Base-by-base conservation (phyloP, 2,113 vertebrate species). In the Morone chrysops region DNA sequence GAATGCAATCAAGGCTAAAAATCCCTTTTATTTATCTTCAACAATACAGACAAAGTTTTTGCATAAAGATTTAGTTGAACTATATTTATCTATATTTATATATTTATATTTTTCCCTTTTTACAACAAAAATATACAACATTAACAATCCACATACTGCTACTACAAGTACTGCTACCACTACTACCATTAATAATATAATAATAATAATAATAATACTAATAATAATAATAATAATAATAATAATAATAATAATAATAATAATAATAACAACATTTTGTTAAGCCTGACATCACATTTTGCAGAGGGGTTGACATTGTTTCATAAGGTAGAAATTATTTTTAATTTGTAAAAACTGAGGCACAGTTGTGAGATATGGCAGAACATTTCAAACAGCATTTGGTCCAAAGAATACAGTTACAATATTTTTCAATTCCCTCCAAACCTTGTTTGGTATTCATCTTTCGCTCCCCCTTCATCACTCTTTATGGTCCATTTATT, bases 401-500 rank as follows among this genome's bases (percentile, higher is more conserved):
- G 16, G 47, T 61, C 66, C 2, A 50, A 78, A 53, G n/a, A 8
- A 63, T 63, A 38, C 9, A 22, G 20, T 25, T 22, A n/a, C 3
- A 62, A 54, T 31, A 38, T 40, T 62, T 61, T 41, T 70, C 14
- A 20, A 10, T 75, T 43, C 25, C 45, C 11, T 25, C 66, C 63
- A 79, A 50, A 41, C 47, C 13, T 17, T 54, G 45, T 54, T 48
- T 62, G 9, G 11, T 47, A 63, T 81, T 61, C 48, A 68, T 60
- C 31, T 40, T 62, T 70, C 6, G 1, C 17, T 14, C 12, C 25
- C 9, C 48, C 1, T 18, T 20, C 11, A 72, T 79, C 25, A 40
- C 45, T 71, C 45, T 47, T 66, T 36, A 38, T 40, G 51, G 45
- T 56, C 40, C 16, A 54, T 78, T 75, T 48, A 82, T 50, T 80